Base-by-base conservation (phyloP, 2,888 invertebrate species). In the Scaptomyza caliginosa region DNA sequence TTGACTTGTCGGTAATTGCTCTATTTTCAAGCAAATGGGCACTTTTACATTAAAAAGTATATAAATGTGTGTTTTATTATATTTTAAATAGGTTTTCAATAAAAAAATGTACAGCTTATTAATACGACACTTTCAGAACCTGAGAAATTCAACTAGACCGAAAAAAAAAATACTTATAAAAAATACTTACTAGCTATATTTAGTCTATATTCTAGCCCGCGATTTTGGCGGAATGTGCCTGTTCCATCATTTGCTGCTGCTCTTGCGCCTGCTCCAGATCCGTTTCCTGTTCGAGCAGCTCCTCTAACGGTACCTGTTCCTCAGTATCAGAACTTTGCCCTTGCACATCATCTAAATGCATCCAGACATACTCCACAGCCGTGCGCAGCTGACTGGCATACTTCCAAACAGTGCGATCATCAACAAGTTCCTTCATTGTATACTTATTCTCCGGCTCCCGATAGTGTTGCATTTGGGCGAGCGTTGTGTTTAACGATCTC, bases 391-490 rank as follows among this genome's bases (percentile, higher is more conserved):
- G 63, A 1, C 13, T 10, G 6, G 81, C 74, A 55, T 67, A 83
- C 10, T 52, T 67, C 83, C 85, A 83, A 2, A 46, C 55, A 5
- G 48, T 76, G 34, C 84, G 81, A 60, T 83, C 83, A 32, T 72
- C 67, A 0, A 82, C 36, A 4, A 82, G 39, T 0, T 85, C 70
- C 4, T 30, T 8, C 0, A 38, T 7, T 4, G 67, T 11, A 8
- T 77, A 87, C 1, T 54, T 65, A 0, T 1, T 5, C 2, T 76
- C 67, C 23, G 77, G 77, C 30, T 84, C 81, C 2, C 81, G 73
- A 40, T 83, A 83, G 24, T 83, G 83, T n/a, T 84, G 84, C 86
- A 84, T 64, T 0, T 84, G 83, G 7, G 69, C 84, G 21, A 68
- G 3, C 0, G 92, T 0, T 0, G 24, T 64, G 21, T 50, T 16